Evolutionary conservation across 92 coral and sea anemone species (phyloP), one percentile per base, ranked within the genome.

Genomic region (Diadumene lineata): DNA sequence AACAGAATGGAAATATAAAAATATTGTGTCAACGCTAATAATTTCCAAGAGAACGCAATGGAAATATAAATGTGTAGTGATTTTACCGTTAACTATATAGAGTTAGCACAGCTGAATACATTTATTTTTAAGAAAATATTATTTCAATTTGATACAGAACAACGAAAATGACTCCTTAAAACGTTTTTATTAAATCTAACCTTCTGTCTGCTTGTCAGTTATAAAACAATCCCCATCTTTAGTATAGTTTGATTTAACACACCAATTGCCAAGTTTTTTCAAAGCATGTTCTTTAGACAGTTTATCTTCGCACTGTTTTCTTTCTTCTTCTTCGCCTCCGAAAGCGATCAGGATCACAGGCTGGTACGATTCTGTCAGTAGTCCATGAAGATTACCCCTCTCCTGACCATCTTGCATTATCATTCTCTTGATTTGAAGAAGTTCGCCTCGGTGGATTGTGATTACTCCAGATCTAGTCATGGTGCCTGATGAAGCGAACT

Each of bases 401-500:
- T 15, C 18, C 24, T 3, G 18, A 13, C 24, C 24, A 23, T 9
- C 3, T 16, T 1, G 24, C 29, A 34, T 43, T 61, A 58, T 66
- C 24, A 55, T 24, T 17, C 62, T 66, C 68, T 70, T 55, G 62
- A 81, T 81, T 73, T 81, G 85, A 18, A 78, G 80, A 9, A 81
- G 51, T 66, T 81, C 85, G 21, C 85, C 85, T 11, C 85, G 80
- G 58, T 81, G 85, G 17, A 81, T 81, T 1, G 85, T 81, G 60
- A 81, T 66, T 2, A 73, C 31, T n/a, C n/a, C n/a, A n/a, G n/a
- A n/a, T n/a, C n/a, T n/a, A n/a, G n/a, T n/a, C n/a, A n/a, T n/a
- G n/a, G n/a, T n/a, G n/a, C n/a, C n/a, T n/a, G n/a, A n/a, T n/a
- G n/a, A n/a, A n/a, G n/a, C n/a, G n/a, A n/a, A n/a, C n/a, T n/a